phyloP scores from a whole-genome alignment of 2,797 vertebrate species.

The Halcyon leucocephala region DNA sequence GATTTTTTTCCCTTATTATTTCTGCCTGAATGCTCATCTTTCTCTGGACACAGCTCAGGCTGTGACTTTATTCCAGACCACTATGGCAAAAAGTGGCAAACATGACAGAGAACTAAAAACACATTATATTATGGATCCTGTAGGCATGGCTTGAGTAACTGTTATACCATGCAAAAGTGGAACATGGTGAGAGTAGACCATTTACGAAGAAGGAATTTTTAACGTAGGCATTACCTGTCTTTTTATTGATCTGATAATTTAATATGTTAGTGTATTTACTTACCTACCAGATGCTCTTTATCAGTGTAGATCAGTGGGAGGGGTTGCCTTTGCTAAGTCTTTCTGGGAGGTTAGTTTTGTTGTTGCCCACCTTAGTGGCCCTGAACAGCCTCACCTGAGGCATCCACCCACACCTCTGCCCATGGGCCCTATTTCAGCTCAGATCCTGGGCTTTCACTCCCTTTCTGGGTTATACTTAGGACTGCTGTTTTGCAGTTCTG shows the following conservation, averaged over 20 bases:
- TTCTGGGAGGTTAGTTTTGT: neutral
- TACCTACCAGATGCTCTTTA: neutral
- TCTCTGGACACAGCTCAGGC: neutral
- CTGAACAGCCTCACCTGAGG: neutral
- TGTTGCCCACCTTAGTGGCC: neutral
- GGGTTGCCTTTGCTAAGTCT: neutral
- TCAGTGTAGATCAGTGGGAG: neutral
- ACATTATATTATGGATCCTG: neutral
- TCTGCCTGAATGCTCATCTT: constrained; percentile 23
- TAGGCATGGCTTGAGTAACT: neutral
- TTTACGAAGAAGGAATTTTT: neutral
- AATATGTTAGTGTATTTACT: neutral
- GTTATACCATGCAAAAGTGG: neutral
- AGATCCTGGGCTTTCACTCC: neutral
- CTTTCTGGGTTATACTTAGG: neutral
- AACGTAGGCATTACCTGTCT: neutral
- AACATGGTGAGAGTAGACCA: neutral
- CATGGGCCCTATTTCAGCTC: neutral
- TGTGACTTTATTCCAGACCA: neutral
- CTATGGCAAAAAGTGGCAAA: neutral
- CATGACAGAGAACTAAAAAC: neutral
- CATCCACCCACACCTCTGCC: neutral
- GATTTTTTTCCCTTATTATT: neutral
- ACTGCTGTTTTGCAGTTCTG: neutral
- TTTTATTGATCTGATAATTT: neutral